phyloP scores from a whole-genome alignment of 1,140 invertebrate species.

The Hydropsyche tenuis region DNA sequence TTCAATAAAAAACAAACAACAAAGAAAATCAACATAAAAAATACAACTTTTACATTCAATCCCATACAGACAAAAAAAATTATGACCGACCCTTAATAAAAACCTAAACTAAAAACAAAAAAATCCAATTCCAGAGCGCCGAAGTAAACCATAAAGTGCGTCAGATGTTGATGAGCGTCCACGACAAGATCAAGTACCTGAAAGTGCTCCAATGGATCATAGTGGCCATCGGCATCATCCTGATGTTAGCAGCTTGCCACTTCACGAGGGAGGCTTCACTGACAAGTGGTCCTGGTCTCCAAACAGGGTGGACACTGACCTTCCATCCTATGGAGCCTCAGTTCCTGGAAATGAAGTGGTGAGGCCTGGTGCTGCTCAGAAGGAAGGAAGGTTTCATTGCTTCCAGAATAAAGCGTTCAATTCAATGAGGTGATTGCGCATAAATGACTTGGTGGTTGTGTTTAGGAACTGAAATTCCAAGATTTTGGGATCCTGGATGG shows the following conservation, averaged over 20 bases:
- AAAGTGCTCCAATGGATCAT: slow-evolving; percentile 56
- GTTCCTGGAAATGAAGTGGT: slow-evolving; percentile 21
- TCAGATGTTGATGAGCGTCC: slow-evolving; percentile 52
- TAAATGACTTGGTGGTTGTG: too few relatives aligned
- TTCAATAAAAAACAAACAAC: too few relatives aligned
- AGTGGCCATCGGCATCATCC: slow-evolving; percentile 51
- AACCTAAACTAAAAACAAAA: too few relatives aligned
- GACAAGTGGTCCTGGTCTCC: slow-evolving; percentile 35
- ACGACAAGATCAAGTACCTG: slow-evolving; percentile 54
- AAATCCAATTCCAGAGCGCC: slow-evolving; percentile 56
- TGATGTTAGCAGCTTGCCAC: slow-evolving; percentile 46
- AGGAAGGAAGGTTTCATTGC: slow-evolving; percentile 26
- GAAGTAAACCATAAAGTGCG: slow-evolving; percentile 52
- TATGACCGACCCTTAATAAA: too few relatives aligned
- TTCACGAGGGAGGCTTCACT: neutral
- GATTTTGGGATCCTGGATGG: too few relatives aligned
- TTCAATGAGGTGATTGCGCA: slow-evolving; percentile 36
- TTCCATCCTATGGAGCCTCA: slow-evolving; percentile 25
- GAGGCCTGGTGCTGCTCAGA: slow-evolving; percentile 32
- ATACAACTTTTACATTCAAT: too few relatives aligned
- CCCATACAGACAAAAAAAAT: too few relatives aligned
- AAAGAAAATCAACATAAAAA: neutral
- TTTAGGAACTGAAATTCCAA: too few relatives aligned
- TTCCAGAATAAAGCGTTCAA: slow-evolving; percentile 40
- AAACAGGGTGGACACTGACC: slow-evolving; percentile 30